Conservation (phyloP, 2,113 vertebrate genomes). For the human (Homo sapiens) region GRCh38 chr18:43669001-43669500, state of each 20-base stretch:
- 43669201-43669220: not conserved
- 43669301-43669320: not conserved
- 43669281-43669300: not conserved
- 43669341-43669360: not conserved
- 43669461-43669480: not conserved
- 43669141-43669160: not conserved
- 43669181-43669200: not conserved
- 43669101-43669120: not conserved
- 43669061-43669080: not conserved
- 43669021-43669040: not conserved
- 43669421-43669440: not conserved
- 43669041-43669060: not conserved
- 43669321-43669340: not conserved
- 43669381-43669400: not conserved
- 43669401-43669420: not conserved
- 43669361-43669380: not conserved
- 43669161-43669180: not conserved
- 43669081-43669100: not conserved
- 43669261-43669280: not conserved
- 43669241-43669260: not conserved
- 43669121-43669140: not conserved
- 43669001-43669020: not conserved
- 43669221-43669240: not conserved
- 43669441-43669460: not conserved
- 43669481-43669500: not conserved